Percentiles rank a stretch among this genome's conserved stretches.
phyloP scores from a whole-genome alignment of 2,113 vertebrate genomes.

The Phaethornis superciliosus region DNA sequence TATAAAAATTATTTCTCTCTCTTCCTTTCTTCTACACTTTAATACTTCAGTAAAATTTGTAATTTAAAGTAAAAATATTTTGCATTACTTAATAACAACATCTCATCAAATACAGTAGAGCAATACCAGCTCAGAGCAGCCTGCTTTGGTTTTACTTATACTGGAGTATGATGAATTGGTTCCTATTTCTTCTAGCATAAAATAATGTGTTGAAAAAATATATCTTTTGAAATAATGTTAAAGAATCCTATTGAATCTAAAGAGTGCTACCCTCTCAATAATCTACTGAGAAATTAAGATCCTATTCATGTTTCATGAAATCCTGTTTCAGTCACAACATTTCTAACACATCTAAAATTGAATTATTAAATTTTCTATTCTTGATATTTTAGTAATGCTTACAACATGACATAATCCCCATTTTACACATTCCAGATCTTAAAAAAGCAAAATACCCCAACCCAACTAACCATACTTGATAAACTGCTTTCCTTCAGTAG shows the following conservation, averaged over 20 bases:
- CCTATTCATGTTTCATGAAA: background rate
- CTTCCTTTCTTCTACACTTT: background rate
- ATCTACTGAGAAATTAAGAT: background rate
- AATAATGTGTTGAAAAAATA: background rate
- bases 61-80: background rate
- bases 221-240: background rate
- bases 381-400: background rate
- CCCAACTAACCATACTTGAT: background rate
- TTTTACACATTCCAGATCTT: background rate
- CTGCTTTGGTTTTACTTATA: background rate
- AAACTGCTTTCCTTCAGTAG: constrained; percentile 5
- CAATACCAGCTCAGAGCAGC: background rate
- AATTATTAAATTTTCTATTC: background rate
- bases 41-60: background rate
- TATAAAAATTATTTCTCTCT: background rate
- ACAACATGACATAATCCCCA: background rate
- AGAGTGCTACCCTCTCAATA: background rate
- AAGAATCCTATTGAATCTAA: background rate
- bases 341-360: background rate
- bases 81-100: background rate
- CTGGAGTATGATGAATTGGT: background rate
- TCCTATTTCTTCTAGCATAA: background rate
- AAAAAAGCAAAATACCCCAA: background rate
- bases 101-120: background rate
- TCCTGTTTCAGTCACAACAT: background rate